Evolutionary conservation across 2,113 vertebrate genomes (phyloP).

Genomic region (Shinisaurus crocodilurus): DNA sequence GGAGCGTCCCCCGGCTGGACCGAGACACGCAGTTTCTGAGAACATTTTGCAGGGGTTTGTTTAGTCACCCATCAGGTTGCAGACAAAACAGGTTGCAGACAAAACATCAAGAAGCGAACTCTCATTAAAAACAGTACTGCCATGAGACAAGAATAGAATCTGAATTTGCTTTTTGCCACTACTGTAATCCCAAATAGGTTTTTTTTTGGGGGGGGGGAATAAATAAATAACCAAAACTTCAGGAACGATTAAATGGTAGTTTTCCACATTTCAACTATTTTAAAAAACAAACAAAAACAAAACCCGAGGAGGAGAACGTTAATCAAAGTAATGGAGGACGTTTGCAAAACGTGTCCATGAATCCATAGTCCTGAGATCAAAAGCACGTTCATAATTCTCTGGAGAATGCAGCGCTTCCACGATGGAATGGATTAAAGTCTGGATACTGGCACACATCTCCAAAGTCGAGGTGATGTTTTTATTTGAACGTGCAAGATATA

Average conservation of each 20-base stretch:
- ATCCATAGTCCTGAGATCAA: rapidly evolving
- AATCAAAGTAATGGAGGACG: not conserved
- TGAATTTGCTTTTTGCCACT: not conserved
- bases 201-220: no score
- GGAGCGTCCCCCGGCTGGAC: slow-evolving; percentile 33
- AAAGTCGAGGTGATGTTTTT: not conserved
- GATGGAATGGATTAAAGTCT: not conserved
- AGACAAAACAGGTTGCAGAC: slow-evolving; percentile 31
- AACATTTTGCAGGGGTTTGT: slow-evolving; percentile 24
- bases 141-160: not conserved
- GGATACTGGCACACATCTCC: not conserved
- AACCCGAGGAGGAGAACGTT: not conserved
- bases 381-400: not conserved
- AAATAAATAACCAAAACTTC: not conserved
- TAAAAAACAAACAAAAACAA: no score
- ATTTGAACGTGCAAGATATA: slow-evolving; percentile 8
- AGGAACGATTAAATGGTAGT: not conserved
- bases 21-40: not conserved
- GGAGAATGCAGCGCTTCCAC: not conserved
- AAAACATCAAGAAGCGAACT: not conserved
- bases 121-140: not conserved
- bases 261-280: not conserved
- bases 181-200: not conserved
- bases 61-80: slow-evolving; percentile 23
- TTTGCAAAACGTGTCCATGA: not conserved